Evolutionary conservation across 2,888 invertebrate species (phyloP).

Genomic region (Conomelus anceps): DNA sequence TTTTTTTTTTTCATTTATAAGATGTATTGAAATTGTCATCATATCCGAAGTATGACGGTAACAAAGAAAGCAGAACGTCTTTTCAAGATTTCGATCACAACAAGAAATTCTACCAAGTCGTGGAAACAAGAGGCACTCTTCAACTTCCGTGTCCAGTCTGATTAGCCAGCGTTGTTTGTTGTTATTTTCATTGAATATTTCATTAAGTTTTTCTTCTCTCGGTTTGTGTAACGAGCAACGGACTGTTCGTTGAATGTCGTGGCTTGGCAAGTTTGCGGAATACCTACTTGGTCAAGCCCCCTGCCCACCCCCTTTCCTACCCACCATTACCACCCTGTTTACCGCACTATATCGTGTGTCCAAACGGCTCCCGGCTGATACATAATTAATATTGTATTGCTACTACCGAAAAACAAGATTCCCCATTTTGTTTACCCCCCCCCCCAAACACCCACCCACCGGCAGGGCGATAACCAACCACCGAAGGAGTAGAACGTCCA

Average conservation of each 20-base stretch:
- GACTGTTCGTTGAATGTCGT: not conserved
- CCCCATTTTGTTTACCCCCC: not conserved
- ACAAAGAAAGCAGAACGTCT: not conserved
- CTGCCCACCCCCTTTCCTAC: not conserved
- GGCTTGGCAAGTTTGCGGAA: not conserved
- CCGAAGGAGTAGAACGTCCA: not conserved
- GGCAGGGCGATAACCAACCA: not conserved
- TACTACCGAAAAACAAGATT: not conserved
- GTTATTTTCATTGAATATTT: not conserved
- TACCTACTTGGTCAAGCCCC: not conserved
- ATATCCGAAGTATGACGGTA: too few relatives aligned
- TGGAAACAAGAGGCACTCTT: not conserved
- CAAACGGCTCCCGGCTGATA: not conserved
- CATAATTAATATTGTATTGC: not conserved
- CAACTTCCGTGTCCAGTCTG: not conserved
- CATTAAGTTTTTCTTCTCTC: not conserved
- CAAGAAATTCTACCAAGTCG: not conserved
- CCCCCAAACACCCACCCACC: not conserved
- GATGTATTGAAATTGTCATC: too few relatives aligned
- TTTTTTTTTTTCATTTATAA: too few relatives aligned
- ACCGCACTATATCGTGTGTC: not conserved
- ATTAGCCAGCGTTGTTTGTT: not conserved
- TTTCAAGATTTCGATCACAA: not conserved
- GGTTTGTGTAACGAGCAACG: not conserved
- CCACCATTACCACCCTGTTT: not conserved